Conservation (phyloP, 37 sponge, comb jelly and placozoan genomes). For the Oscarella lobularis region DNA sequence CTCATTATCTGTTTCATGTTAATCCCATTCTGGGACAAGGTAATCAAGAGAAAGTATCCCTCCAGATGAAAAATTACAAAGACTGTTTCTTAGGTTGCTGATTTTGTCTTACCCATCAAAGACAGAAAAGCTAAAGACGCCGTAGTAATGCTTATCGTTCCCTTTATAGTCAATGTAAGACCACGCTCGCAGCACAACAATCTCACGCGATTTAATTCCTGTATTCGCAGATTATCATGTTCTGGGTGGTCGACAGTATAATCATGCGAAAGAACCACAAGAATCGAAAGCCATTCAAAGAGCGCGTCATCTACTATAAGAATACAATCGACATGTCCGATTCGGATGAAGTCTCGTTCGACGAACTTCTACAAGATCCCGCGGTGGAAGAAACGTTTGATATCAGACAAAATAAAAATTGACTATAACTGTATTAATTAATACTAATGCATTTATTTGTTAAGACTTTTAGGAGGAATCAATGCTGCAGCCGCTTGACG, state of each 20-base stretch:
- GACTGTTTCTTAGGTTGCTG: not conserved
- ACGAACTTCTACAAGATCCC: not conserved
- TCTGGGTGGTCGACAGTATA: conserved; percentile 1
- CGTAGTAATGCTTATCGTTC: not conserved
- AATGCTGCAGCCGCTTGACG: conserved; percentile 65
- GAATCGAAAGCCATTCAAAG: not conserved
- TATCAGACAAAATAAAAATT: too few species aligned
- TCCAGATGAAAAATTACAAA: too few species aligned
- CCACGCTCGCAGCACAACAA: not conserved
- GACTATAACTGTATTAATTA: too few species aligned
- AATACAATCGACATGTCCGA: not conserved
- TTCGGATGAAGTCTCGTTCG: not conserved
- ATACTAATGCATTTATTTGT: too few species aligned
- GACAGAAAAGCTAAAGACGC: not conserved
- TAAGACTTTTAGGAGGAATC: conserved; percentile 51
- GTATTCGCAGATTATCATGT: not conserved
- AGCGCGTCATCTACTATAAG: not conserved
- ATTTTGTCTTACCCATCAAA: not conserved
- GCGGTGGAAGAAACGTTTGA: too few species aligned
- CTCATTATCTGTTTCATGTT: not conserved
- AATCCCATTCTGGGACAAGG: not conserved
- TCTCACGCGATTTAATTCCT: not conserved
- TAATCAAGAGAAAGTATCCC: too few species aligned
- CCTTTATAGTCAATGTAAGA: not conserved
- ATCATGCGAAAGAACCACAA: not conserved